Evolutionary conservation across 2,797 vertebrate species (phyloP).

Genomic region (Lepilemur septentrionalis): DNA sequence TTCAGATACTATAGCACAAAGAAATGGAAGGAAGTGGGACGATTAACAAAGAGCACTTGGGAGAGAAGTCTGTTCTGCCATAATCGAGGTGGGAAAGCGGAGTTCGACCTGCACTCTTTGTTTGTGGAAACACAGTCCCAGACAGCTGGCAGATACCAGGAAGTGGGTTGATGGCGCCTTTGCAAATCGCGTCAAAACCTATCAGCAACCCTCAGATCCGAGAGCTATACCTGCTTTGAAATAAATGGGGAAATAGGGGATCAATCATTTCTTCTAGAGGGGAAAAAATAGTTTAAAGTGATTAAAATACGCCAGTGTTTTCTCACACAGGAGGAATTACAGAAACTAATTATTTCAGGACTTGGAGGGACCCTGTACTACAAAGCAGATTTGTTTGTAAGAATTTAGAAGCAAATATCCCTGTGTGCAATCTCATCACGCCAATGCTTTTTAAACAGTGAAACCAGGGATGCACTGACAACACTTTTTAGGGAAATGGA

Average conservation of each 20-base stretch:
- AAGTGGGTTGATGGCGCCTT: neutral
- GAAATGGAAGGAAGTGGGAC: neutral
- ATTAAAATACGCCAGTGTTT: slow-evolving; percentile 25
- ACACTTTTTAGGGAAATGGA: neutral
- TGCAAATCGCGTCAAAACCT: neutral
- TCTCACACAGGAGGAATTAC: slow-evolving; percentile 26
- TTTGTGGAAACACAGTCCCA: neutral
- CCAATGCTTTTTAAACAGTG: neutral
- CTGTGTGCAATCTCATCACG: neutral
- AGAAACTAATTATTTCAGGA: neutral
- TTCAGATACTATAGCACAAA: neutral
- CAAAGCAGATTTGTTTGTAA: neutral
- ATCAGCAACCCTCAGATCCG: neutral
- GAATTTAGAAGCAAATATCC: neutral
- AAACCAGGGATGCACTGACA: neutral
- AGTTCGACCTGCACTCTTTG: fast-evolving
- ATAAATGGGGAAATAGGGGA: neutral
- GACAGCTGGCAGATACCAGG: neutral
- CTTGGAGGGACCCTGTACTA: neutral
- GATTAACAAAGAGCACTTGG: neutral
- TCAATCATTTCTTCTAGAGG: neutral
- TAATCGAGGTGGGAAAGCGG: neutral
- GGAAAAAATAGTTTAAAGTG: neutral
- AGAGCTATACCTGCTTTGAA: neutral
- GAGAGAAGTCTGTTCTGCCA: neutral